Conservation (phyloP, 2,888 invertebrate species). For the Agrilus biguttatus region DNA sequence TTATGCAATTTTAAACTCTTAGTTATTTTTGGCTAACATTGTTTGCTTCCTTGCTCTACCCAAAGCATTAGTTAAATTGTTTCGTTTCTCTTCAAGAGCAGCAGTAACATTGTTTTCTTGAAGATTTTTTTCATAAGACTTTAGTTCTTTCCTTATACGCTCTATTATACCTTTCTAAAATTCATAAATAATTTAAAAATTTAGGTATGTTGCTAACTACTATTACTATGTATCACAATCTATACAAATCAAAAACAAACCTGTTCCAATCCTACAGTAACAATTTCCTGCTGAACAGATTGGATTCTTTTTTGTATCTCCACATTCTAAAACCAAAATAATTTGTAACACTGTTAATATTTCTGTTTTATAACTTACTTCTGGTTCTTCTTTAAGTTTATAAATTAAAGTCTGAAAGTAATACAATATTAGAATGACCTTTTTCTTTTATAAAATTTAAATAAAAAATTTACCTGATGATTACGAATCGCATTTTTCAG, state of each 20-base stretch:
- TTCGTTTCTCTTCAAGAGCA: conserved; percentile 25
- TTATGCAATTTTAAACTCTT: neutral
- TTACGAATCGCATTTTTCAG: conserved; percentile 29
- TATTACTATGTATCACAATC: too few species aligned
- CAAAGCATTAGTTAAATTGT: conserved; percentile 24
- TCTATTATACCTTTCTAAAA: conserved; percentile 26
- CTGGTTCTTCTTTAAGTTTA: conserved; percentile 21
- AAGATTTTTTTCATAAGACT: conserved; percentile 20
- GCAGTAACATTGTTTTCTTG: conserved; percentile 22
- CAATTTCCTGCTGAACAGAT: conserved; percentile 25
- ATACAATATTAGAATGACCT: neutral
- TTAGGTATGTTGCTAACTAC: neutral
- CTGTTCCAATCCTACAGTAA: conserved; percentile 27
- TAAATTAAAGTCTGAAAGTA: conserved; percentile 22
- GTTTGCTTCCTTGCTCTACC: conserved; percentile 28
- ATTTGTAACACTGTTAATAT: conserved; percentile 5
- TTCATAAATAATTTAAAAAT: conserved; percentile 5
- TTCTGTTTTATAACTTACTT: conserved; percentile 19
- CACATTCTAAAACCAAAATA: conserved; percentile 17
- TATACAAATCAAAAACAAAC: conserved; percentile 14
- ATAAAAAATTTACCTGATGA: conserved; percentile 29
- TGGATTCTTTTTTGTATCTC: conserved; percentile 23
- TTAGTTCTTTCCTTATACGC: conserved; percentile 24
- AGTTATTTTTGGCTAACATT: conserved; percentile 19
- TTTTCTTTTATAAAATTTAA: conserved; percentile 1